Evolutionary conservation across 1,140 invertebrate species (phyloP), one percentile per base, ranked within the genome.

Genomic region (Stegodyphus dumicola): DNA sequence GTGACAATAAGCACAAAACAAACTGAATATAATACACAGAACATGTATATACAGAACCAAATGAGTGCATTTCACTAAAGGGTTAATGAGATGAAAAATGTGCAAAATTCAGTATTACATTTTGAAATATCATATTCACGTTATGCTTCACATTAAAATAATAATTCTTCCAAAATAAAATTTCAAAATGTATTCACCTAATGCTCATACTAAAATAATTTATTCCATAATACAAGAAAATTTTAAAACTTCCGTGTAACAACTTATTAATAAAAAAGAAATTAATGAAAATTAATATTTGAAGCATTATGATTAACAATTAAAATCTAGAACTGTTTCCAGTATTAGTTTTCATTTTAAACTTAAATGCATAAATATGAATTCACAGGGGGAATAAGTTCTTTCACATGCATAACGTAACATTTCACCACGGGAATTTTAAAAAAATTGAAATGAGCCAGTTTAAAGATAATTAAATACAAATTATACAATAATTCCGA

Each of bases 1-100:
- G 48, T 48, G 67, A 81, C 60, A 74, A 11, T 64, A 74, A 52
- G 56, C 81, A 85, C 66, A 83, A 56, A 65, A 81, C 70, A 79
- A 56, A 71, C 77, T 53, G 56, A 85, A 76, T 76, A 85, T 85
- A 85, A 76, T 85, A 85, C 74, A 85, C 10, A 85, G n/a, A 53
- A 56, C 49, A 85, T 65, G 77, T 85, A 85, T 85, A 85, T 85
- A 85, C 81, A 85, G 17, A 85, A 54, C 69, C 69, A 85, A 0
- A 51, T 85, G 65, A 83, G 71, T 74, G 79, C 33, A 33, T 7
- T 17, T 49, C 15, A 74, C 65, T n/a, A 67, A 67, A 67, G 10
- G 7, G 7, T 67, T 17, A 67, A 15, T 67, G 65, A 7, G 11
- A 17, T 7, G 11, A 7, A 60, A 60, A 11, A 15, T 11, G 17